phyloP scores from a whole-genome alignment of 2,797 vertebrate genomes.

The Coranthus polyacanthus region DNA sequence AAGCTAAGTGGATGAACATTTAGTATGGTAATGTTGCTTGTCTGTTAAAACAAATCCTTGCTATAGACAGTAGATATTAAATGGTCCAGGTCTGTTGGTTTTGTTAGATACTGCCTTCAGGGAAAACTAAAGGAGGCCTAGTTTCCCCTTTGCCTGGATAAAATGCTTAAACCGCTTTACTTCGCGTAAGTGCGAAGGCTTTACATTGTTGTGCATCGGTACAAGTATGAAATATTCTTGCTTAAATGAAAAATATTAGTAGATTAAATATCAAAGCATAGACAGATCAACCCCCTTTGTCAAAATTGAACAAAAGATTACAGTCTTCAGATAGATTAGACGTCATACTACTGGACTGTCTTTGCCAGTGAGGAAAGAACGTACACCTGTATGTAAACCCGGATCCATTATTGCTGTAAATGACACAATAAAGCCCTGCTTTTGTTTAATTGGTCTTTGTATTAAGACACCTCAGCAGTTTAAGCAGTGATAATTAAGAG shows the following conservation, averaged over 20 bases:
- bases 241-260: neutral
- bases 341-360: neutral
- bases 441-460: slow-evolving; percentile 72
- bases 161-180: slow-evolving; percentile 28
- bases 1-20: slow-evolving; percentile 90
- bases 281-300: neutral
- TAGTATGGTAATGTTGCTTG: slow-evolving; percentile 85
- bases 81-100: slow-evolving; percentile 37
- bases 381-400: slow-evolving; percentile 62
- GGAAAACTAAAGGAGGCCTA: slow-evolving; percentile 6
- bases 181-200: slow-evolving; percentile 2
- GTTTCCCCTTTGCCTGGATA: slow-evolving; percentile 2
- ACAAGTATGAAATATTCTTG: too few species aligned
- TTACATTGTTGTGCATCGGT: neutral
- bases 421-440: slow-evolving; percentile 60
- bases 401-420: slow-evolving; percentile 65
- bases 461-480: slow-evolving; percentile 74
- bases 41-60: slow-evolving; percentile 89
- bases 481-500: slow-evolving; percentile 78
- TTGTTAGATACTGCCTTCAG: slow-evolving; percentile 11
- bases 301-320: slow-evolving; percentile 4
- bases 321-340: neutral
- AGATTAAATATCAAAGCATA: neutral
- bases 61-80: slow-evolving; percentile 67
- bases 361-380: slow-evolving; percentile 31